phyloP scores from a whole-genome alignment of 2,888 invertebrate genomes.

The Meteorus cinctellus region DNA sequence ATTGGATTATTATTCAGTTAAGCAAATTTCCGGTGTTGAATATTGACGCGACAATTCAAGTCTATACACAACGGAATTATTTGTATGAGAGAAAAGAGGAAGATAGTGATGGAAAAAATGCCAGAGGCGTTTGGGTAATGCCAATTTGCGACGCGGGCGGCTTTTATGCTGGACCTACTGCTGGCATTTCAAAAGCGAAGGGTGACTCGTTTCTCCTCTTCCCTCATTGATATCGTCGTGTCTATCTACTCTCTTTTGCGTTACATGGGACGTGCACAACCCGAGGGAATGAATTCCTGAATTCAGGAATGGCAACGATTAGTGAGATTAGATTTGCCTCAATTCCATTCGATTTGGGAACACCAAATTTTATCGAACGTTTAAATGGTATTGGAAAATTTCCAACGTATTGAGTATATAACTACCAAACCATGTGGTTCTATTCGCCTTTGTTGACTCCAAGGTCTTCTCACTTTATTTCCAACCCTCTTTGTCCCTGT shows the following conservation, averaged over 20 bases:
- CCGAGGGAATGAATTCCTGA: conserved; percentile 31
- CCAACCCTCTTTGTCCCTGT: neutral
- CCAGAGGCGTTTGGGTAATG: conserved; percentile 41
- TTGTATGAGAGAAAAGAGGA: conserved; percentile 11
- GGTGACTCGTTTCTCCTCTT: conserved; percentile 37
- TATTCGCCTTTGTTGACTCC: conserved; percentile 25
- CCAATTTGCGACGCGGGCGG: conserved; percentile 39
- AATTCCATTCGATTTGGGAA: conserved; percentile 4
- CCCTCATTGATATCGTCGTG: conserved; percentile 9
- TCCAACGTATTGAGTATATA: neutral
- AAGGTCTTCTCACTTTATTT: neutral
- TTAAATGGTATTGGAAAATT: neutral
- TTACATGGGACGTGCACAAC: neutral
- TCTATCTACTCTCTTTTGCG: neutral
- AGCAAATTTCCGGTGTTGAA: conserved; percentile 28
- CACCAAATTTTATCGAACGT: neutral
- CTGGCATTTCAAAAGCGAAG: conserved; percentile 40
- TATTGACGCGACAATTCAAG: neutral
- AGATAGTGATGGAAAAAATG: conserved; percentile 1
- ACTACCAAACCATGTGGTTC: conserved; percentile 8
- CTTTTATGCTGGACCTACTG: conserved; percentile 41
- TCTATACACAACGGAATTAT: neutral
- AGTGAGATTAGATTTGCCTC: conserved; percentile 20
- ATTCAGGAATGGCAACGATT: conserved; percentile 34
- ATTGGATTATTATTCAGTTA: conserved; percentile 8